Evolutionary conservation across 1,140 invertebrate genomes (phyloP).

Genomic region (Antheraea pernyi): DNA sequence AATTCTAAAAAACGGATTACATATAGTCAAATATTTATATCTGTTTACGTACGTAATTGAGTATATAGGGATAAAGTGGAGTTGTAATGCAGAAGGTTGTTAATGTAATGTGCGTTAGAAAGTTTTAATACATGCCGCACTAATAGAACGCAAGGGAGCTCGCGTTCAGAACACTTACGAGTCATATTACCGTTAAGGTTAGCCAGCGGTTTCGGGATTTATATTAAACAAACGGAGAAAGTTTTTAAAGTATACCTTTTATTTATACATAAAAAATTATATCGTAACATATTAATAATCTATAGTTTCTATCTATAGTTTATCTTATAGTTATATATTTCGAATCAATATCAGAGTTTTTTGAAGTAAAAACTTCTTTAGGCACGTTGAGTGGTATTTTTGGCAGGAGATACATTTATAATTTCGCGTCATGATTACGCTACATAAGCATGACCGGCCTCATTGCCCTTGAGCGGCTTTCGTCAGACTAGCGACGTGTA

Average conservation of each 20-base stretch:
- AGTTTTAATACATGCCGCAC: conserved; percentile 56
- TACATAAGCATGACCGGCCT: no score
- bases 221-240: not conserved
- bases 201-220: not conserved
- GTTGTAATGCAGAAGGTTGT: conserved; percentile 32
- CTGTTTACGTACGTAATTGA: not conserved
- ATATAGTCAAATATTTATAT: not conserved
- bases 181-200: not conserved
- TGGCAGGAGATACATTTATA: no score
- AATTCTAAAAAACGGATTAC: not conserved
- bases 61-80: not conserved
- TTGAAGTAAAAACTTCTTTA: no score
- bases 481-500: no score
- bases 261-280: no score
- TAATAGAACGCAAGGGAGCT: conserved; percentile 48
- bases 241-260: not conserved
- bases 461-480: no score
- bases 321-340: no score
- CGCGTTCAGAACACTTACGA: not conserved
- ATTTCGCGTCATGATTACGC: no score
- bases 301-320: no score
- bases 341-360: no score
- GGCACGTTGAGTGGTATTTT: no score
- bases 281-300: no score
- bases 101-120: conserved; percentile 56